Base-by-base conservation (phyloP, 1,140 invertebrate species). In the Lasioglossum albipes region DNA sequence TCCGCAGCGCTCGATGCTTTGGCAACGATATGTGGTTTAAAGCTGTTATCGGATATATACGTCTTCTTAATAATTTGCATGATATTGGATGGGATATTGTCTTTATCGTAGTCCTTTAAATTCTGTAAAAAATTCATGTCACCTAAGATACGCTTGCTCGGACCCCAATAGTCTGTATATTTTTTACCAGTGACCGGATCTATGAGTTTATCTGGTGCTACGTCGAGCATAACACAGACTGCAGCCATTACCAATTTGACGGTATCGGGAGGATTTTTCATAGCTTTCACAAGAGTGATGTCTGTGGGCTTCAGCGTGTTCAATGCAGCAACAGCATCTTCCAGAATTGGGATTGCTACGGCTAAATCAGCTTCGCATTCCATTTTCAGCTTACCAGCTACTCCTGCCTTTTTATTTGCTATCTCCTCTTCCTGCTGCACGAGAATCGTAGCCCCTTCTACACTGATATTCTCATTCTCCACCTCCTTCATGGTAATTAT, bases 221-320 rank as follows among this genome's bases (percentile, higher is more conserved):
- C 93, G 45, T 94, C 94, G 64, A 96, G 91, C 95, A 97, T 96
- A 4, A 97, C 95, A 89, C 96, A 97, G 7, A 97, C 95, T 42
- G 96, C 96, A 61, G 96, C 96, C 94, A 97, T 95, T 1, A 96
- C 96, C 68, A 97, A 90, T 86, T 96, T 96, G 0, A 97, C 95
- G 41, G 95, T 95, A 68, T 95, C 94, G 12, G 97, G 97, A 16
- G 97, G 97, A 92, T 96, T 96, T 92, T 96, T 96, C 96, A 97
- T 97, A 2, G 96, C 95, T 89, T 97, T 97, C 0, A 97, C 95
- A 10, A 96, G 85, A 65, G 95, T 96, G 79, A 97, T 97, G 87
- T 97, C 97, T 4, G 94, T 93, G 64, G 96, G 96, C 90, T 97
- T 97, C 7, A 97, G 91, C 12, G 96, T 97, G 88, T 97, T 95